Base-by-base conservation (phyloP, 2,888 invertebrate species). In the Metopia argyrocephala region DNA sequence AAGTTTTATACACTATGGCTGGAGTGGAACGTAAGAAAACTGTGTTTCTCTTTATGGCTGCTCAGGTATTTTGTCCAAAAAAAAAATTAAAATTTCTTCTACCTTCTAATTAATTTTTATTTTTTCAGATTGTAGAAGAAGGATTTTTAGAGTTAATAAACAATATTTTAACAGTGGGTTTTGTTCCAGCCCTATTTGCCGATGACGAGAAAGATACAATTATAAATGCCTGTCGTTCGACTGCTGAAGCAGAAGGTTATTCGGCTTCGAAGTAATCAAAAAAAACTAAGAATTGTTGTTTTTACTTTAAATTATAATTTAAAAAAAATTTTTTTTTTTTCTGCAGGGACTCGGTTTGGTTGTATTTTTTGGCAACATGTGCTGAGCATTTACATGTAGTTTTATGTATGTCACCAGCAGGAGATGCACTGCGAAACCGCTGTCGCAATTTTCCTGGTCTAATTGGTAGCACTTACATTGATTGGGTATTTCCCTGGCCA, bases 401-500 rank as follows among this genome's bases (percentile, higher is more conserved):
- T 0, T 89, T 98, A 18, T 95, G 96, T 0, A 97, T 98, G 97
- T 96, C 96, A 4, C 96, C 97, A 0, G 93, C 96, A 2, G 95
- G 96, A 0, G 97, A 97, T 76, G 92, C 93, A 5, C 91, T 98
- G 18, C 93, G 97, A 61, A 96, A 94, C 85, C 92, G 96, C 20
- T 97, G 97, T 87, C 93, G 97, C 83, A 97, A 94, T 91, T 98
- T 97, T 90, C 98, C 98, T 0, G 97, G 97, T 0, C 91, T 98
- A 59, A 96, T 98, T 48, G 97, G 97, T 87, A 96, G 96, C 87
- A 96, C 97, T 0, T 96, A 95, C 48, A 97, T 98, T 83, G 97
- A 98, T 89, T 98, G 97, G 97, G 94, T 97, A 88, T 97, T 96
- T 90, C 95, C 97, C 0, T 98, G 98, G 98, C 97, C 98, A 0